Conservation (phyloP, 2,797 vertebrate species). For the Phalanger gymnotis region DNA sequence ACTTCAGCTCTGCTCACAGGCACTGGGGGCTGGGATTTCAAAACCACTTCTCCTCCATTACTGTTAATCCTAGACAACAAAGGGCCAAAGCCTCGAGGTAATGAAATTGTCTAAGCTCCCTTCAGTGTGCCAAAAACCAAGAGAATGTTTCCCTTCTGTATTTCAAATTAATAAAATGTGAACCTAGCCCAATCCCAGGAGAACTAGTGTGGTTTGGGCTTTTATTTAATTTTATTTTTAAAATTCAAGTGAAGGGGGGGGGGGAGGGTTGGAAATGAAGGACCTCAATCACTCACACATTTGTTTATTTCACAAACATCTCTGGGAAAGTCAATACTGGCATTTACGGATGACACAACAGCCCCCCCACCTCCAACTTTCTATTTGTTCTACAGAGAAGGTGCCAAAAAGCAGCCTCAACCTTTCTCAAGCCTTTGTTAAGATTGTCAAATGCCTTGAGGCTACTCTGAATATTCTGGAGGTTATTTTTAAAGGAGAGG, state of each 20-base stretch:
- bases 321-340: constrained; percentile 27
- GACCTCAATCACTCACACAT: constrained; percentile 28
- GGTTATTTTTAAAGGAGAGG: not conserved
- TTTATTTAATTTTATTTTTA: not conserved
- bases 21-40: not conserved
- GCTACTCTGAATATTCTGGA: not conserved
- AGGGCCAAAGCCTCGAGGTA: not conserved
- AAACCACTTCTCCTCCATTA: not conserved
- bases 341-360: constrained; percentile 1
- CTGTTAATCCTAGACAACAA: constrained; percentile 43
- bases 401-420: not conserved
- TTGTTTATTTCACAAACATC: constrained; percentile 36
- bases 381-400: not conserved
- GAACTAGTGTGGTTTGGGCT: constrained; percentile 11
- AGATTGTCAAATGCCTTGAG: not conserved
- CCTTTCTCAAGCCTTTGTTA: constrained; percentile 32
- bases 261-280: not conserved
- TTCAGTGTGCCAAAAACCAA: constrained; percentile 19
- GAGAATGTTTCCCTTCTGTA: constrained; percentile 5
- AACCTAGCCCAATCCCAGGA: constrained; percentile 60
- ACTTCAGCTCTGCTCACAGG: not conserved
- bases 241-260: not conserved
- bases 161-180: constrained; percentile 44
- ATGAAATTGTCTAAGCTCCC: not conserved
- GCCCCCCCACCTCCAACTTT: not conserved